Evolutionary conservation across 2,888 invertebrate species (phyloP).

Genomic region (Nomada lathburiana): DNA sequence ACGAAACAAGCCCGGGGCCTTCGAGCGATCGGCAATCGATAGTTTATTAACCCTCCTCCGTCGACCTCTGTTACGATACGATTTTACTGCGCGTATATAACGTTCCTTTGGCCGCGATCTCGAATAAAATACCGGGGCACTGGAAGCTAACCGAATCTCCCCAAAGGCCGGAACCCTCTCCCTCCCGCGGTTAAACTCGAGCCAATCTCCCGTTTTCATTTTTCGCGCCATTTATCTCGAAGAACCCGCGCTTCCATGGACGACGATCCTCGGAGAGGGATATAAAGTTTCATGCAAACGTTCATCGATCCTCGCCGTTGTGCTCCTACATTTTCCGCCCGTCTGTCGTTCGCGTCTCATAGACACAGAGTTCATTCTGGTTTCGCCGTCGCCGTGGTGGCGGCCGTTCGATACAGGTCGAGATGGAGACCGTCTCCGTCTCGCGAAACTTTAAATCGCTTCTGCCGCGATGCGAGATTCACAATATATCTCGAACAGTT

Average conservation of each 20-base stretch:
- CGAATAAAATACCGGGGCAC: constrained; percentile 27
- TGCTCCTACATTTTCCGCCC: background rate
- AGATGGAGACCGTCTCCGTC: background rate
- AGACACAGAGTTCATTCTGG: constrained; percentile 59
- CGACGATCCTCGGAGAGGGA: constrained; percentile 46
- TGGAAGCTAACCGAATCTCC: background rate
- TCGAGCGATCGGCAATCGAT: constrained; percentile 50
- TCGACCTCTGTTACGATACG: constrained; percentile 23
- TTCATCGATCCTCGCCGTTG: constrained; percentile 41
- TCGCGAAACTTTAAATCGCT: constrained; percentile 63
- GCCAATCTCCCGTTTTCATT: constrained; percentile 40
- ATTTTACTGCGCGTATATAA: constrained; percentile 22
- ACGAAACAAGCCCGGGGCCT: constrained; percentile 17
- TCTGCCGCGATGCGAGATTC: constrained; percentile 48
- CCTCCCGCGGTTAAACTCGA: background rate
- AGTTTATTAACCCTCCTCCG: constrained; percentile 52
- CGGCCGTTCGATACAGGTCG: constrained; percentile 20
- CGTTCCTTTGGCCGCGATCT: background rate
- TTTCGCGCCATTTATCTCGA: constrained; percentile 65
- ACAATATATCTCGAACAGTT: constrained; percentile 41
- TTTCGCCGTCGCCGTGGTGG: constrained; percentile 28
- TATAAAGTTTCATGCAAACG: constrained; percentile 65
- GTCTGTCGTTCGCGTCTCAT: constrained; percentile 4
- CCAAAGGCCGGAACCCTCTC: background rate
- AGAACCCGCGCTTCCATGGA: constrained; percentile 15